These are phyloP conservation scores for Halcyon senegalensis DNA, from an alignment of 2,113 vertebrate species.

Conservation along the genomic window DNA sequence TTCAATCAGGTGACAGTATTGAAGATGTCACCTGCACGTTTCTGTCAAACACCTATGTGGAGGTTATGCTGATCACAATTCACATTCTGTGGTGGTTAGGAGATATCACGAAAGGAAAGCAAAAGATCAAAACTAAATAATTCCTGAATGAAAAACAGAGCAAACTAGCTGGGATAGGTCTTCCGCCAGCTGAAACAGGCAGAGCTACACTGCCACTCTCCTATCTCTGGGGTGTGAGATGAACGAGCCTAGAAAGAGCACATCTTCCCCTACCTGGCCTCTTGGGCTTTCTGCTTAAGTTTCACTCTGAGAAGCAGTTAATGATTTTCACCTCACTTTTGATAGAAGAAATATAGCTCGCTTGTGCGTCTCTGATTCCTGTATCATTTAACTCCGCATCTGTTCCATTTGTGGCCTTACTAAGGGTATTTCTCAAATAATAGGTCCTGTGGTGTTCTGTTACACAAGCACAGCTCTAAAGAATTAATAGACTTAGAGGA, in stretches of 20 bases:
- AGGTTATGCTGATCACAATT: not conserved
- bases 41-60: not conserved
- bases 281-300: not conserved
- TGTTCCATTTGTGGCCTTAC: not conserved
- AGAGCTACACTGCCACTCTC: rapidly evolving
- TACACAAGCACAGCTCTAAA: not conserved
- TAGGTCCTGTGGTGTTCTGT: not conserved
- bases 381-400: not conserved
- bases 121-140: not conserved
- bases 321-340: not conserved
- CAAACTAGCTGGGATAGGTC: not conserved
- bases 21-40: not conserved
- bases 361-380: not conserved
- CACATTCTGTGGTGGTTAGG: not conserved
- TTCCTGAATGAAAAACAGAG: not conserved
- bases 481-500: constrained; percentile 2
- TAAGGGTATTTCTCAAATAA: not conserved
- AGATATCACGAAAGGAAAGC: not conserved
- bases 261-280: not conserved
- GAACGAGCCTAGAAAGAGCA: not conserved
- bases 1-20: not conserved
- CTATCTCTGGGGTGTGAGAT: not conserved
- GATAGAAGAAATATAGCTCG: not conserved
- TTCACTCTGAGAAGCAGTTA: not conserved
- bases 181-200: not conserved